Evolutionary conservation across 2,797 vertebrate genomes (phyloP), one percentile per base, ranked within the genome.

Genomic region (Scomberomorus guttatus): DNA sequence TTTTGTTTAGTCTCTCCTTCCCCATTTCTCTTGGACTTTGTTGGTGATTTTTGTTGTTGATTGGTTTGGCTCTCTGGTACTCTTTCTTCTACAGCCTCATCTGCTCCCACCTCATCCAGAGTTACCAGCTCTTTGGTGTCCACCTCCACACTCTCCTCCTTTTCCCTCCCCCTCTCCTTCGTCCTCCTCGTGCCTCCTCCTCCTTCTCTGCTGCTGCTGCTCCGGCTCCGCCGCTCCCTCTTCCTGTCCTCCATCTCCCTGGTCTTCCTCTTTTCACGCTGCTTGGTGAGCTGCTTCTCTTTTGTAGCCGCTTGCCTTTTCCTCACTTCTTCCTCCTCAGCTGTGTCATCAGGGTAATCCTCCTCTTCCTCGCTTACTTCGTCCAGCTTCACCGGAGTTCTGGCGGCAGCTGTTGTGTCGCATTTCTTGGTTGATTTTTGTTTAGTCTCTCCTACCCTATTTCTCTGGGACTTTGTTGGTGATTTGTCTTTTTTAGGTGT

Each of bases 281-380:
- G 65, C 3, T 32, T 63, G 15, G 4, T 3, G 0, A 32, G 17
- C 7, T 32, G 74, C 46, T 62, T 88, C 39, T 84, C 46, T 51
- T 79, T 74, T 0, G 67, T 12, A 1, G 66, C 58, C 11, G 37
- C 37, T 37, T 37, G 83, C 5, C 29, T 82, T 73, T 58, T 88
- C 32, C 77, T 85, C 32, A 84, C 54, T 1, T 88, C 62, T 18
- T 89, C 81, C 66, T 90, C 84, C 61, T 89, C 87, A 0, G 61
- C 75, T 0, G 61, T 18, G 48, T 91, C 90, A 1, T 93, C 89
- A 0, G 85, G 84, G 69, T 87, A 92, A 59, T 91, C 80, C 18
- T 96, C 95, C 50, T 97, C 97, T 46, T 95, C 96, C 2, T 97
- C 96, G 15, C 94, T 95, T 9, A 97, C 88, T 75, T 96, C 92